phyloP scores from a whole-genome alignment of 2,888 invertebrate genomes.

The Phoenoteleia sp. region DNA sequence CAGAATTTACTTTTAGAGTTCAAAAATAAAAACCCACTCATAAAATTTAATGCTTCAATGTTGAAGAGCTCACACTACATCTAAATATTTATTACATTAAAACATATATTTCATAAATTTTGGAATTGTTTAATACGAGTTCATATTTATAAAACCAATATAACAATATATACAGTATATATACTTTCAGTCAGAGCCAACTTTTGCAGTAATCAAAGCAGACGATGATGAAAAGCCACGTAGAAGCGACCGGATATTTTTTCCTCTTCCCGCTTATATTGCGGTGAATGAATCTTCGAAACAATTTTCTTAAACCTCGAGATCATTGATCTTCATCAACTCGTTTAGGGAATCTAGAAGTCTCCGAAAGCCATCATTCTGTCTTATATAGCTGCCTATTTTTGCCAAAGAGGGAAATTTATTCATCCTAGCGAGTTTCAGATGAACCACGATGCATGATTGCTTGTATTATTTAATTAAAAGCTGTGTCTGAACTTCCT shows the following conservation, averaged over 20 bases:
- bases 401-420: constrained; percentile 35
- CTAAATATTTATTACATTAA: too few relatives aligned
- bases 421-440: constrained; percentile 29
- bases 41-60: too few relatives aligned
- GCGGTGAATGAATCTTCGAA: constrained; percentile 15
- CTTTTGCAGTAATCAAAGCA: constrained; percentile 41
- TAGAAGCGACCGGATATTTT: constrained; percentile 7
- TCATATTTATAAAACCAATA: too few relatives aligned
- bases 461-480: constrained; percentile 66
- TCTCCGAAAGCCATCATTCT: background rate
- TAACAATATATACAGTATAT: too few relatives aligned
- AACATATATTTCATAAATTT: too few relatives aligned
- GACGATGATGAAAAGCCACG: constrained; percentile 39
- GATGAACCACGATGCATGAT: constrained; percentile 21
- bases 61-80: too few relatives aligned
- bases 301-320: background rate
- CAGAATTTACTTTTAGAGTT: too few relatives aligned
- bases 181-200: constrained; percentile 41
- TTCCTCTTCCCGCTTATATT: constrained; percentile 15
- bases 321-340: constrained; percentile 8
- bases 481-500: constrained; percentile 27
- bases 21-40: too few relatives aligned
- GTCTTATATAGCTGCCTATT: constrained; percentile 29
- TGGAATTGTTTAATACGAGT: too few relatives aligned
- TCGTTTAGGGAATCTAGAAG: constrained; percentile 21